Conservation (phyloP, 2,113 vertebrate genomes). For the Silurus meridionalis region DNA sequence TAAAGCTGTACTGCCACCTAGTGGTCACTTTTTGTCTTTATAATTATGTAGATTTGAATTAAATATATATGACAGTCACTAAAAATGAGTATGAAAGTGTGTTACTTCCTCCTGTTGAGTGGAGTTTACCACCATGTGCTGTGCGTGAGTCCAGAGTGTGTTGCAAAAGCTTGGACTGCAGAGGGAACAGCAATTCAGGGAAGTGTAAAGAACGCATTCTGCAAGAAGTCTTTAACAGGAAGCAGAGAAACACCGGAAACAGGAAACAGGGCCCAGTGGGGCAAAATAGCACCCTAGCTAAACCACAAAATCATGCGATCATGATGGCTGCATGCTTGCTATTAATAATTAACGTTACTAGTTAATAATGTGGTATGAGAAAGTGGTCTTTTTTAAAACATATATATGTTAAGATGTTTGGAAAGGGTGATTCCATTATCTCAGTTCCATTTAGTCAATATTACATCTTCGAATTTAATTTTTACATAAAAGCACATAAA, state of each 20-base stretch:
- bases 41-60: not conserved
- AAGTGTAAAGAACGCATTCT: slow-evolving; percentile 59
- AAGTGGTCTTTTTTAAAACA: not conserved
- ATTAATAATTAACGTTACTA: not conserved
- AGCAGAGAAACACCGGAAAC: slow-evolving; percentile 52
- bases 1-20: not conserved
- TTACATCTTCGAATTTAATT: no score
- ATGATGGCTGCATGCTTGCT: not conserved
- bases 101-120: slow-evolving; percentile 1
- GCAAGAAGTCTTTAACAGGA: slow-evolving; percentile 51
- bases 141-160: not conserved
- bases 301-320: slow-evolving; percentile 6
- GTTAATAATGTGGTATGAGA: no score
- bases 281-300: slow-evolving; percentile 21
- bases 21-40: not conserved
- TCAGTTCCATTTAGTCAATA: not conserved
- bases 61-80: not conserved
- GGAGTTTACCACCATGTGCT: not conserved
- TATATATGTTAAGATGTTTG: not conserved
- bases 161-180: slow-evolving; percentile 1
- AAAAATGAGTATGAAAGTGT: not conserved
- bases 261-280: slow-evolving; percentile 28
- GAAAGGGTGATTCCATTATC: not conserved
- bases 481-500: no score
- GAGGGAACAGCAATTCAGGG: slow-evolving; percentile 48